A percentile compares a stretch with the other conserved stretches of the same genome.
These are phyloP conservation scores for Sinosuthora webbiana DNA, from an alignment of 2,113 vertebrate species.

Conservation along the genomic window DNA sequence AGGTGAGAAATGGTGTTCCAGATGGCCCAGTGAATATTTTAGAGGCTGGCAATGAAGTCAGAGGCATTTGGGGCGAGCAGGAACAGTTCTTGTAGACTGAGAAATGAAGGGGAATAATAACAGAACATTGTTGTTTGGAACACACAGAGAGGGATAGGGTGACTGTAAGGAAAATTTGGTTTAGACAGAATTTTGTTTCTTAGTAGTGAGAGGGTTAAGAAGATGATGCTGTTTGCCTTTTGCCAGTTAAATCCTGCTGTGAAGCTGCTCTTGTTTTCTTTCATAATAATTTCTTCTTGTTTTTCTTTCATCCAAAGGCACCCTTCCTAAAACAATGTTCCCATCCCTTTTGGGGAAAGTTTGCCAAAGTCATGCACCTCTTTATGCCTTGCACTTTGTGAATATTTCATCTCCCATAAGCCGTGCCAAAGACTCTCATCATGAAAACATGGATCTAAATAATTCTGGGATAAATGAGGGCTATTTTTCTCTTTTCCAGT, in stretches of 20 bases:
- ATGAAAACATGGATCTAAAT: neutral
- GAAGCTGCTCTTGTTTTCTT: neutral
- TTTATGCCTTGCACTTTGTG: neutral
- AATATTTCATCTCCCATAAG: constrained; percentile 14
- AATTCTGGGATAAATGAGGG: neutral
- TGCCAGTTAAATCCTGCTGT: neutral
- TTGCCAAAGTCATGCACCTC: neutral
- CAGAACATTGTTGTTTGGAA: neutral
- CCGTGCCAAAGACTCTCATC: neutral
- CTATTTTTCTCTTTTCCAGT: neutral
- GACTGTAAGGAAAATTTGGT: neutral
- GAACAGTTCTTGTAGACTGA: neutral
- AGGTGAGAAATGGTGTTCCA: neutral
- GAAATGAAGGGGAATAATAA: neutral
- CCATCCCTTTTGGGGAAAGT: neutral
- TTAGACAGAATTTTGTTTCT: neutral
- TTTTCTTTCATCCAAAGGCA: neutral
- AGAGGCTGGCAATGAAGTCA: neutral
- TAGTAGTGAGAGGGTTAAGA: neutral
- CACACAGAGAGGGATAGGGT: neutral
- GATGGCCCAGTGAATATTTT: neutral
- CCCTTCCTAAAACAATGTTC: neutral
- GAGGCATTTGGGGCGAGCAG: neutral
- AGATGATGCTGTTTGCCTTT: neutral
- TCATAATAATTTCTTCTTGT: neutral